Conservation (phyloP, 2,113 vertebrate species). For the Cryptomyrus ogoouensis region DNA sequence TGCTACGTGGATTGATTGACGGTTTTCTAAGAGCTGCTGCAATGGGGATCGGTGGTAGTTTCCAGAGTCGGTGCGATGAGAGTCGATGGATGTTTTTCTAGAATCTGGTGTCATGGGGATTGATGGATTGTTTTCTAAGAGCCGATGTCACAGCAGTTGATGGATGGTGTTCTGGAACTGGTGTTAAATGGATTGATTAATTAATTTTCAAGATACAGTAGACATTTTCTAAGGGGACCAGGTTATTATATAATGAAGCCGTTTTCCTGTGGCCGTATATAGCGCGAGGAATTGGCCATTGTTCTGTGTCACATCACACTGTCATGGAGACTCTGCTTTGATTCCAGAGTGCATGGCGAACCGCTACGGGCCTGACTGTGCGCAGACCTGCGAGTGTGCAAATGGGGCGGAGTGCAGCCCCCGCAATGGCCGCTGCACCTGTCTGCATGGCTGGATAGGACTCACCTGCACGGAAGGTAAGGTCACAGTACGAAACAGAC, state of each 20-base stretch:
- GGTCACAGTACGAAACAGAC: background rate
- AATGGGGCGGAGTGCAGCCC: conserved; percentile 63
- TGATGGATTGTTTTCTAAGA: background rate
- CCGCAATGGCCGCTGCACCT: conserved; percentile 73
- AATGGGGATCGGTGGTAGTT: background rate
- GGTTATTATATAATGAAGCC: background rate
- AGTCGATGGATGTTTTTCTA: background rate
- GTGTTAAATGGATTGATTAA: background rate
- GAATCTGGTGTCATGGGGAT: background rate
- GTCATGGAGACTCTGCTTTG: background rate
- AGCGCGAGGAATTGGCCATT: background rate
- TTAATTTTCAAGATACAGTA: background rate
- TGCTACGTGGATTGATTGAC: background rate
- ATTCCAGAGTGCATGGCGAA: conserved; percentile 64
- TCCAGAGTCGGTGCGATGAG: background rate
- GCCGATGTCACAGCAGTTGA: background rate
- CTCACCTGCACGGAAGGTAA: conserved; percentile 74
- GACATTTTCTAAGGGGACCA: background rate
- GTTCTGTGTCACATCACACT: background rate
- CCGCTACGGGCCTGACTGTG: conserved; percentile 72
- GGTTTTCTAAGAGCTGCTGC: background rate
- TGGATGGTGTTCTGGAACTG: background rate
- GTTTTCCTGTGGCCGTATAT: background rate
- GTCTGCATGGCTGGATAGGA: conserved; percentile 64
- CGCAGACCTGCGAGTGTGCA: conserved; percentile 68